Conservation (phyloP, 2,888 invertebrate species). For the Erebia ligea region DNA sequence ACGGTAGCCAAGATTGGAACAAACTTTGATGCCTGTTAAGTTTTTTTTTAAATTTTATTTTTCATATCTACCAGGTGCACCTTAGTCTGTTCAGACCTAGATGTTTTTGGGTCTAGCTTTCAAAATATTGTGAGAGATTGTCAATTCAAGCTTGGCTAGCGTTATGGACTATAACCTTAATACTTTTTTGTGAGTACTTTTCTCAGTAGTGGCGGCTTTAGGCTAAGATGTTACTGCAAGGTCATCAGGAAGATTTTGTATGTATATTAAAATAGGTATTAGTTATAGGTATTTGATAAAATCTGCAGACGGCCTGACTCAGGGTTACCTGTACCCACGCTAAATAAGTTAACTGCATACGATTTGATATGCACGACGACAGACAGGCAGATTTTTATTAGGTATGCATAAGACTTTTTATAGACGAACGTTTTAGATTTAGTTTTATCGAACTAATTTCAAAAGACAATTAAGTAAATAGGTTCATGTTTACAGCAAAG, state of each 20-base stretch:
- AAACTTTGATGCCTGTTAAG: too few relatives aligned
- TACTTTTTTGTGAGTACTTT: too few relatives aligned
- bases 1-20: too few relatives aligned
- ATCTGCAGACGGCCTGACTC: conserved; percentile 12
- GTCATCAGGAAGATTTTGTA: conserved; percentile 4
- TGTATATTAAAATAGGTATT: not conserved
- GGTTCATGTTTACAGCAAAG: too few relatives aligned
- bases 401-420: not conserved
- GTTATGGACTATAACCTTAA: too few relatives aligned
- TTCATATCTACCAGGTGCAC: too few relatives aligned
- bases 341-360: conserved; percentile 13
- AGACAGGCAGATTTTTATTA: conserved; percentile 4
- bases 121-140: too few relatives aligned
- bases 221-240: not conserved
- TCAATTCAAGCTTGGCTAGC: too few relatives aligned
- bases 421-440: not conserved
- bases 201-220: too few relatives aligned
- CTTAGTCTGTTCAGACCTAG: too few relatives aligned
- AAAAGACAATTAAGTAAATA: not conserved
- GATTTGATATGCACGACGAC: conserved; percentile 17
- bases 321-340: not conserved
- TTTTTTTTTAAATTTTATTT: too few relatives aligned
- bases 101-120: too few relatives aligned
- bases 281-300: not conserved
- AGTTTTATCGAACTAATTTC: not conserved